Conservation (phyloP, 2,888 invertebrate species). For the Philereme transversata region DNA sequence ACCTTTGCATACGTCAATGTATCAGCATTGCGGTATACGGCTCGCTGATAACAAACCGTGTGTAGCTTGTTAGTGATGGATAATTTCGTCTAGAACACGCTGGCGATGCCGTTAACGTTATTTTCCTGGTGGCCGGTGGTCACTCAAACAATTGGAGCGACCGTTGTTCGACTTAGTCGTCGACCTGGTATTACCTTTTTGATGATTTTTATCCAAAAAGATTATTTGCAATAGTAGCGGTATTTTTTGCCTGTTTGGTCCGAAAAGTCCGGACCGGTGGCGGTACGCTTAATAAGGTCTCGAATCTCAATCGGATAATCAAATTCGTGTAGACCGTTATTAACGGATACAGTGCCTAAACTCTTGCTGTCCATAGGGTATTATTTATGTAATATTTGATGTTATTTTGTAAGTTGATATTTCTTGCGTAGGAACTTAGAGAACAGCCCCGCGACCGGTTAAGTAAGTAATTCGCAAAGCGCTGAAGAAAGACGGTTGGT, state of each 20-base stretch:
- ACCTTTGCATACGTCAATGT: slow-evolving; percentile 34
- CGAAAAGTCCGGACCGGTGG: slow-evolving; percentile 51
- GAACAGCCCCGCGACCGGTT: too few species aligned
- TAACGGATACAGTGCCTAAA: slow-evolving; percentile 49
- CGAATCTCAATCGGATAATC: slow-evolving; percentile 60
- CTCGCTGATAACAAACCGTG: slow-evolving; percentile 26
- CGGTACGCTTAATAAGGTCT: slow-evolving; percentile 73
- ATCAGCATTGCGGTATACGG: slow-evolving; percentile 37
- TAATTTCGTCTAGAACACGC: slow-evolving; percentile 25
- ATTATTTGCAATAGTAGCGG: slow-evolving; percentile 77
- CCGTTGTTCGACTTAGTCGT: slow-evolving; percentile 73
- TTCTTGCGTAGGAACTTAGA: slow-evolving; percentile 8
- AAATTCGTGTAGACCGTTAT: slow-evolving; percentile 55
- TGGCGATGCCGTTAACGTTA: slow-evolving; percentile 36
- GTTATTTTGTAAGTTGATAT: slow-evolving; percentile 15
- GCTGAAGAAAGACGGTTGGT: too few species aligned
- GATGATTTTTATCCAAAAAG: slow-evolving; percentile 77
- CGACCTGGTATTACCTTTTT: slow-evolving; percentile 74
- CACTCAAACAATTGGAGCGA: slow-evolving; percentile 68
- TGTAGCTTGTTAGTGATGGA: slow-evolving; percentile 20
- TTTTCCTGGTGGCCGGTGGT: slow-evolving; percentile 44
- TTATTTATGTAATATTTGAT: background rate
- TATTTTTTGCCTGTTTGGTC: slow-evolving; percentile 60
- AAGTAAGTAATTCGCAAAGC: too few species aligned
- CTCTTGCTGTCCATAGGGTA: slow-evolving; percentile 12